Percentiles rank a stretch among this genome's conserved stretches.
phyloP scores from a whole-genome alignment of 2,888 invertebrate species.

The Lordiphosa fenestrarum region DNA sequence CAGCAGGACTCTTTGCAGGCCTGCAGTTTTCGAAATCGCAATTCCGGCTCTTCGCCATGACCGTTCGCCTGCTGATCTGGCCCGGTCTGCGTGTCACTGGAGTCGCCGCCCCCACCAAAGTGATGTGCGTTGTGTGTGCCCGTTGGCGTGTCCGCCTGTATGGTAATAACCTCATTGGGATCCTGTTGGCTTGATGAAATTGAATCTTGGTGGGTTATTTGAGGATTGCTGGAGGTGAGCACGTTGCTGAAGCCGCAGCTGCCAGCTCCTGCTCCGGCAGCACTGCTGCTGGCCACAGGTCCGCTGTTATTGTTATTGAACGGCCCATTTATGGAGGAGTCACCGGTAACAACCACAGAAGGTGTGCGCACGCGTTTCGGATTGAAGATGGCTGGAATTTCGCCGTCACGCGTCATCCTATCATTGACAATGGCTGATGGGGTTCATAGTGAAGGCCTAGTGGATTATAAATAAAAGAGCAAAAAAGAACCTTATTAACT shows the following conservation, averaged over 20 bases:
- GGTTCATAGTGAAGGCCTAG: slow-evolving; percentile 31
- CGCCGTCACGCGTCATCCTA: slow-evolving; percentile 86
- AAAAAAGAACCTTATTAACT: no score
- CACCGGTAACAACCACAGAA: slow-evolving; percentile 86
- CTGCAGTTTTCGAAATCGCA: slow-evolving; percentile 75
- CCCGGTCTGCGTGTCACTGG: slow-evolving; percentile 50
- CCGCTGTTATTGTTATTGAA: slow-evolving; percentile 44
- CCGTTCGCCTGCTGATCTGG: slow-evolving; percentile 65
- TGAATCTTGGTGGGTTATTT: slow-evolving; percentile 82
- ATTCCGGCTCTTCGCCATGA: slow-evolving; percentile 62
- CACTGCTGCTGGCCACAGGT: slow-evolving; percentile 8
- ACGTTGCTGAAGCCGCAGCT: slow-evolving; percentile 81
- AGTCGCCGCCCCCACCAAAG: slow-evolving; percentile 67
- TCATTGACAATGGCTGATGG: slow-evolving; percentile 40
- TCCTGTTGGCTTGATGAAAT: slow-evolving; percentile 85
- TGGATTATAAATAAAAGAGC: no score
- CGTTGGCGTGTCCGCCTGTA: slow-evolving; percentile 72
- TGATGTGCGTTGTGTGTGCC: slow-evolving; percentile 56
- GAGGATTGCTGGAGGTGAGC: slow-evolving; percentile 80
- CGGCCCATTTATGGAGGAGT: slow-evolving; percentile 82
- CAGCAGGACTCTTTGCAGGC: slow-evolving; percentile 89
- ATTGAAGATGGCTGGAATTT: slow-evolving; percentile 91
- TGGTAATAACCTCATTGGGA: slow-evolving; percentile 80
- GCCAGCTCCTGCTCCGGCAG: slow-evolving; percentile 38
- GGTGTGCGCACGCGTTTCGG: slow-evolving; percentile 86